A percentile compares a stretch with the other conserved stretches of the same genome.
phyloP scores from a whole-genome alignment of 2,888 invertebrate species.

The Opisthograptis luteolata region DNA sequence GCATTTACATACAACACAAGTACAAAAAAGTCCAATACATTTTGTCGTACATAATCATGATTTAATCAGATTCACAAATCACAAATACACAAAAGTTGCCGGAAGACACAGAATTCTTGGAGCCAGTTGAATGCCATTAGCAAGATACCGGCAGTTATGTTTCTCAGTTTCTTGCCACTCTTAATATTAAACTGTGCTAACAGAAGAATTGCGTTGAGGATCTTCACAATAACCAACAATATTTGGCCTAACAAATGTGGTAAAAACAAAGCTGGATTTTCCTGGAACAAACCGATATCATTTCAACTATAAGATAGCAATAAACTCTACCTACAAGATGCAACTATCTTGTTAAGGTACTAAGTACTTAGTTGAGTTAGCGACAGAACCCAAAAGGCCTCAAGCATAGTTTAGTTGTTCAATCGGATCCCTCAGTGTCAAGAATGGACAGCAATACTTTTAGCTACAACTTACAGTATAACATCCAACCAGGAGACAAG shows the following conservation, averaged over 20 bases:
- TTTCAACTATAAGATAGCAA: too few relatives aligned
- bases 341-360: too few relatives aligned
- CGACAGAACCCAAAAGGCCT: too few relatives aligned
- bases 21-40: too few relatives aligned
- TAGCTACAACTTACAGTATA: conserved; percentile 52
- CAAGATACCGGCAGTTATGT: conserved; percentile 52
- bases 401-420: too few relatives aligned
- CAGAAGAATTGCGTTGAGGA: conserved; percentile 48
- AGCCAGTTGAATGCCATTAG: conserved; percentile 68
- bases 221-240: conserved; percentile 51
- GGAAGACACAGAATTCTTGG: conserved; percentile 73
- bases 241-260: conserved; percentile 64
- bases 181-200: conserved; percentile 49
- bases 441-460: not conserved
- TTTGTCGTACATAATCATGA: too few relatives aligned
- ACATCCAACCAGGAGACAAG: conserved; percentile 63
- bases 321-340: not conserved
- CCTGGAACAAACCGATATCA: conserved; percentile 60
- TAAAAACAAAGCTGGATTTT: conserved; percentile 68
- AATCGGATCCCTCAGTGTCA: too few relatives aligned
- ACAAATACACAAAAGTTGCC: conserved; percentile 63
- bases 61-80: conserved; percentile 50
- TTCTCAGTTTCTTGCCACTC: conserved; percentile 42
- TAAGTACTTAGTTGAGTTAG: too few relatives aligned
- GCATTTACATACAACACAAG: too few relatives aligned